Evolutionary conservation across 2,888 invertebrate species (phyloP), one percentile per base, ranked within the genome.

Genomic region (Shargacucullia verbasci): DNA sequence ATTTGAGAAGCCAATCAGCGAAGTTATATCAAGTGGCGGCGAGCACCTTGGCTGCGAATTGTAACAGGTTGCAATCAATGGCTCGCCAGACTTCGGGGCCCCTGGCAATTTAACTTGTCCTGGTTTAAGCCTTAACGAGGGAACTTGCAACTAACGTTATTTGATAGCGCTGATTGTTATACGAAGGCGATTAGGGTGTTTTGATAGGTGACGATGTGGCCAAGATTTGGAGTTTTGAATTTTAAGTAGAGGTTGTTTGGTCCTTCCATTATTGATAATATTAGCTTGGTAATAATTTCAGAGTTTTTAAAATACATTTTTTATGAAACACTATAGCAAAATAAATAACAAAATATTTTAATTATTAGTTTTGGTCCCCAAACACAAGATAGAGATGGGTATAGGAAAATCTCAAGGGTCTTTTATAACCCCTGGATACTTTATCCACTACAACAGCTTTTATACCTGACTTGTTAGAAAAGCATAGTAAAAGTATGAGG

Each of bases 11-110:
- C 55, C 58, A 66, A 73, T 75, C 61, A 68, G 41, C 4, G 35
- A 49, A 76, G 65, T 75, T 67, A 59, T 50, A 59, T 61, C 63
- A 59, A 73, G 52, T 52, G 53, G 15, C 47, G 46, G 62, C 45
- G 53, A 52, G 39, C 56, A 66, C 59, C 57, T 70, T 58, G 48
- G 48, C 64, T 61, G 63, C 20, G 64, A 62, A 60, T 63, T 59
- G 73, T 73, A 66, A 59, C 63, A 67, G 68, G 76, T 73, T 73
- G 67, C 73, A 75, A 75, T 74, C 76, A 70, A 70, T 58, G 76
- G 58, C 48, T 52, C 52, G 25, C 50, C 52, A 62, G 70, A 63
- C 70, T 67, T 48, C 11, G 25, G 50, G 53, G 43, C 31, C 43
- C 33, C 14, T 15, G 45, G 70, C 54, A 73, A 76, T 73, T 62